Evolutionary conservation across 2,113 vertebrate genomes (phyloP), one percentile per base, ranked within the genome.

Genomic region (Carassius auratus): DNA sequence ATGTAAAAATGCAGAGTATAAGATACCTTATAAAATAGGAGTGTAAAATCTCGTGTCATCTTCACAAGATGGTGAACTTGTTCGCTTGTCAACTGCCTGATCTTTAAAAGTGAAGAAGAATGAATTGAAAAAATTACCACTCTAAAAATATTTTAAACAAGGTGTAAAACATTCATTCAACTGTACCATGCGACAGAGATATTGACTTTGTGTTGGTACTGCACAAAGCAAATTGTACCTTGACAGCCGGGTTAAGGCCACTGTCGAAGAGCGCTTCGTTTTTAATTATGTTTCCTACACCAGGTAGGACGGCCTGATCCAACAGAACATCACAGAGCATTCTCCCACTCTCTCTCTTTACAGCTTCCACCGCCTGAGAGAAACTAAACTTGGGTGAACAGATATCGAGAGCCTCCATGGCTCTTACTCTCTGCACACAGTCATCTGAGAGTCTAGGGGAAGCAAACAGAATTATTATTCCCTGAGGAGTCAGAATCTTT

Each of bases 281-380:
- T 94, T 96, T 99, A 91, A 99, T 99, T 90, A 99, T 99, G 91
- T 98, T 99, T 80, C 98, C 98, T 0, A 99, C 97, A 48, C 98
- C 98, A 0, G 97, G 97, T 89, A 99, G 93, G 66, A 99, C 92
- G 55, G 92, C 87, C 92, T 99, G 98, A 92, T 99, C 97, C 84
- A 99, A 88, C 74, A 99, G 93, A 85, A 97, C 95, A 71, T 99
- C 97, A 88, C 98, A 97, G 21, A 99, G 91, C 96, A 97, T 96
- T 73, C 95, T 95, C 4, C 73, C 61, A 3, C 90, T 84, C 48
- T 97, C 96, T 68, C 91, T 93, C 88, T 92, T 95, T 50, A 97
- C 91, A 73, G 94, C 95, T 86, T 88, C 93, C 92, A 95, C 95
- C 8, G 95, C 97, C 91, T 93, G 94, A 1, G 86, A 87, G 86